phyloP scores from a whole-genome alignment of 2,113 vertebrate species.

The Heptranchias perlo region DNA sequence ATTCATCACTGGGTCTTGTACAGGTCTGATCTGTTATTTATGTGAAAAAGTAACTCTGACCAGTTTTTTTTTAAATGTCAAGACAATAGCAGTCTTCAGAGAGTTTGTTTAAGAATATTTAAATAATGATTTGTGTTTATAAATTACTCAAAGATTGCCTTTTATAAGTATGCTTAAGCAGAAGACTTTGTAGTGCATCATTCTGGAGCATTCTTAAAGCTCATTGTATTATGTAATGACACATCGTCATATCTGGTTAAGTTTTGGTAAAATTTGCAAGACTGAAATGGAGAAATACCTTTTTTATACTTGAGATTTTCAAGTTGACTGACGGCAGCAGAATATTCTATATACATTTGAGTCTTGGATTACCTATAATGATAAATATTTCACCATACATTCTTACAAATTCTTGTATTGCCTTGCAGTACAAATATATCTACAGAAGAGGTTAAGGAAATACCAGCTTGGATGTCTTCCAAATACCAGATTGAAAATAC shows the following conservation, averaged over 20 bases:
- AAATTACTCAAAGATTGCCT: not conserved
- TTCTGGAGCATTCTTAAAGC: not conserved
- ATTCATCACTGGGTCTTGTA: not conserved
- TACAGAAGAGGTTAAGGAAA: conserved; percentile 23
- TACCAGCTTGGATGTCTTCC: conserved; percentile 35
- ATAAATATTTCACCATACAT: conserved; percentile 25
- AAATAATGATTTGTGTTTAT: not conserved
- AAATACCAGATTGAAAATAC: conserved; percentile 39
- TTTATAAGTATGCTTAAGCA: not conserved
- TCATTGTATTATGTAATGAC: not conserved
- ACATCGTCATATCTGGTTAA: not conserved
- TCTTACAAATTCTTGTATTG: conserved; percentile 33
- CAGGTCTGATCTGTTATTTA: not conserved
- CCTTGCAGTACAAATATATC: conserved; percentile 30
- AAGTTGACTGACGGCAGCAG: conserved; percentile 29
- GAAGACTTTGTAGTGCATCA: not conserved
- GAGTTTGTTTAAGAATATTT: not conserved
- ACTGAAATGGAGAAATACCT: not conserved
- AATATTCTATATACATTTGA: conserved; percentile 31
- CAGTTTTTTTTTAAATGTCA: not conserved
- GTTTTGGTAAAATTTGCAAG: not conserved
- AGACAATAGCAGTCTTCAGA: not conserved
- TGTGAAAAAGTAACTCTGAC: not conserved
- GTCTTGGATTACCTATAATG: conserved; percentile 32
- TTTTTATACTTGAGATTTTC: not conserved